phyloP scores from a whole-genome alignment of 2,113 vertebrate genomes.

The Phalacrocorax carbo region DNA sequence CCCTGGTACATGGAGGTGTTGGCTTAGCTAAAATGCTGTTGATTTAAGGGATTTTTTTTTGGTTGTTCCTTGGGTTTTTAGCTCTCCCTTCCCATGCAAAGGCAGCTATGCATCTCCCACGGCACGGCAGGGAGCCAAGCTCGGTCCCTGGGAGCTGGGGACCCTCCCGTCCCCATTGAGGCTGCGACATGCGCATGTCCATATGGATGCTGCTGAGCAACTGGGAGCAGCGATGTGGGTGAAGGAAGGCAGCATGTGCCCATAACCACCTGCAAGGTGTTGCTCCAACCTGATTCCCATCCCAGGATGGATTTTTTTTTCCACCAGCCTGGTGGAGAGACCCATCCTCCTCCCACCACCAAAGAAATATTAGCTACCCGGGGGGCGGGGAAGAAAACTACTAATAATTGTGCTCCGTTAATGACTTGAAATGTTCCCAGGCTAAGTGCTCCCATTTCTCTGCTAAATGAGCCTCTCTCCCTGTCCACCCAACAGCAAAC shows the following conservation, averaged over 20 bases:
- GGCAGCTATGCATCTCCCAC: background rate
- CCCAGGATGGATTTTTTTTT: background rate
- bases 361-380: background rate
- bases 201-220: fast-evolving
- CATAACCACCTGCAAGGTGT: background rate
- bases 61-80: background rate
- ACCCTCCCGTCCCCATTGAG: background rate
- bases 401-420: background rate
- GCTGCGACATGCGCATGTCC: fast-evolving
- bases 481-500: background rate
- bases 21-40: background rate
- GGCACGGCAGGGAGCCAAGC: background rate
- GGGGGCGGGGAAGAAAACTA: too few relatives aligned
- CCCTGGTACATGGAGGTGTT: background rate
- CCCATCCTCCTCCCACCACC: background rate
- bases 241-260: background rate
- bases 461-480: background rate
- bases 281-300: background rate
- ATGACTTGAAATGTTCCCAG: background rate
- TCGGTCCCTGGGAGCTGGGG: background rate
- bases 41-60: background rate
- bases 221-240: fast-evolving
- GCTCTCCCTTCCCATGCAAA: background rate
- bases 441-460: background rate
- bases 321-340: background rate